Evolutionary conservation across 2,113 vertebrate genomes (phyloP), one percentile per base, ranked within the genome.

Genomic region (Corythoichthys intestinalis): DNA sequence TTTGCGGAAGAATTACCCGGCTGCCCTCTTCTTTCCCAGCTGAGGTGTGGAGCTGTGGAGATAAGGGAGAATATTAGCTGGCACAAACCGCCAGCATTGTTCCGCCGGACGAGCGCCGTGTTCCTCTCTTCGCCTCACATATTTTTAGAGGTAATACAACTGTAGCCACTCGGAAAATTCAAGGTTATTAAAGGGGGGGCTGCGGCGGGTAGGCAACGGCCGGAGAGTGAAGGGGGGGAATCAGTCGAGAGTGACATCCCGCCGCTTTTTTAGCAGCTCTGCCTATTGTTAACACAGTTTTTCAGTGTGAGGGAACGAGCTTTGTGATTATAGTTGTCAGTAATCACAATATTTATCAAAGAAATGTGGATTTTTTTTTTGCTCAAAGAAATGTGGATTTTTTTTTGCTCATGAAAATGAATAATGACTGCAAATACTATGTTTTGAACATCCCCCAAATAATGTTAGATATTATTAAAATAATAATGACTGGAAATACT

Each of bases 61-160:
- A 87, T 85, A 84, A 57, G 14, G 85, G 74, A 76, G 65, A 79
- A 77, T 83, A 85, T 82, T 81, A 84, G 80, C 76, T 77, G 66
- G 79, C 69, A 63, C 73, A 59, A 69, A 75, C 56, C 73, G 39
- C 71, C 38, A 62, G 76, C 72, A 77, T 82, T 86, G 78, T 90
- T 88, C 72, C 62, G 65, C 39, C 47, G 69, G 70, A 70, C 78
- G 17, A 41, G 69, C 70, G 65, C 70, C 72, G 74, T 83, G 78
- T 76, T 80, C 54, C 67, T 72, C 63, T 65, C 62, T 56, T 58
- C 59, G 66, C 73, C 28, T 80, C 60, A 75, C 71, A 70, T 73
- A 68, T 81, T 80, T 79, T 49, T 61, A 58, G 48, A 79, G 82
- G 84, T 86, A 81, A 84, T 75, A 53, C 38, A 49, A 67, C 69